Conservation (phyloP, 1,140 invertebrate species). For the Bicyclus anynana region DNA sequence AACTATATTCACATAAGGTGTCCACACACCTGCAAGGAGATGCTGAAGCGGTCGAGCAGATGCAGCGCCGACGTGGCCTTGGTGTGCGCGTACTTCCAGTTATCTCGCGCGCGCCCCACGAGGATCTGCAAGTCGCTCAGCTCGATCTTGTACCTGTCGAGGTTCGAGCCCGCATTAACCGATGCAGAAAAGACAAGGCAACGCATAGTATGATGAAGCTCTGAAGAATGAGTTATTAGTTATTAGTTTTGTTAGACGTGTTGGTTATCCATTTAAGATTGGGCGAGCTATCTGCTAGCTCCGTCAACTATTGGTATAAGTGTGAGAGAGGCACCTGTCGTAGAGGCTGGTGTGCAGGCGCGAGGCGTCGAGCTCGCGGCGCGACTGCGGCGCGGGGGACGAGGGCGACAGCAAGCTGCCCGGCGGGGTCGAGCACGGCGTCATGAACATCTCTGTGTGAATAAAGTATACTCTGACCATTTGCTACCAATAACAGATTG, state of each 20-base stretch:
- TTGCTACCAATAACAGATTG: too few species aligned
- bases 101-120: constrained; percentile 91
- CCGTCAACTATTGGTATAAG: too few species aligned
- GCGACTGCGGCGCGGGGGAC: constrained; percentile 41
- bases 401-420: constrained; percentile 78
- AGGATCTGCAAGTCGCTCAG: constrained; percentile 92
- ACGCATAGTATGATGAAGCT: not conserved
- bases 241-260: too few species aligned
- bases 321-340: constrained; percentile 78
- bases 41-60: constrained; percentile 93
- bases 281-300: too few species aligned
- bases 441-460: constrained; percentile 85
- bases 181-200: not conserved
- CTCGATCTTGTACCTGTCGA: constrained; percentile 87
- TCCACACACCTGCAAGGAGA: constrained; percentile 83
- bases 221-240: too few species aligned
- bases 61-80: constrained; percentile 91
- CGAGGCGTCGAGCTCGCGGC: constrained; percentile 77
- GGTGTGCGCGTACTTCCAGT: constrained; percentile 92
- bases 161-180: too few species aligned
- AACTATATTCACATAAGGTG: too few species aligned
- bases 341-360: constrained; percentile 86
- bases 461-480: too few species aligned
- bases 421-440: constrained; percentile 95
- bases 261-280: too few species aligned